Evolutionary conservation across 2,113 vertebrate genomes (phyloP), one percentile per base, ranked within the genome.

Genomic region (Bujurquina vittata): DNA sequence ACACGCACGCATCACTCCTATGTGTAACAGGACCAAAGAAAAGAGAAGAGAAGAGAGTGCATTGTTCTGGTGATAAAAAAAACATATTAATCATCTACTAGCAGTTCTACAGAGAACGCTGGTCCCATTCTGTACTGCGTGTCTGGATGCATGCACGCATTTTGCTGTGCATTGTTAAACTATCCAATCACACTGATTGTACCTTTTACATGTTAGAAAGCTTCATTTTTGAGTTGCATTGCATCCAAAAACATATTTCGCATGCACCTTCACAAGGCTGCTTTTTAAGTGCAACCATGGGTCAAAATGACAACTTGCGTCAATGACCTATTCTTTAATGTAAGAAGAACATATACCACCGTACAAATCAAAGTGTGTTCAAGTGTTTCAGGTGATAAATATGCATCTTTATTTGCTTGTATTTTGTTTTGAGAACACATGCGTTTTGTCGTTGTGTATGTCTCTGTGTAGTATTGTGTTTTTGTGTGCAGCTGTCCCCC

Each of bases 51-150:
- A 22, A 26, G 18, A 55, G 55, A 7, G 10, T 29, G 78, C 18
- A 57, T 65, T 88, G 52, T 74, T 82, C 67, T 56, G 0, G 60
- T 69, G 65, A 69, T 57, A 14, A 84, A 69, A 55, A 77, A 77
- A 88, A 88, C 62, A 65, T 84, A 79, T 83, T 88, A 81, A 87
- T 86, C 85, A 85, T 88, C 61, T 77, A 17, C 84, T 83, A 35
- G 75, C 72, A 80, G 74, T 83, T 40, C 56, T 91, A 79, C 35
- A 75, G 54, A 82, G 61, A 33, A 22, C 49, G 55, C 43, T 91
- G 89, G 62, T 84, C 89, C 85, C 88, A 91, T 92, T 94, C 87
- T 89, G 88, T 88, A 79, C 37, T 74, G 18, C 56, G 59, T 54
- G 60, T 55, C 77, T 23, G 26, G 77, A 72, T 79, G 56, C 78